Evolutionary conservation across 1,140 invertebrate genomes (phyloP).

Genomic region (Anastrepha obliqua): DNA sequence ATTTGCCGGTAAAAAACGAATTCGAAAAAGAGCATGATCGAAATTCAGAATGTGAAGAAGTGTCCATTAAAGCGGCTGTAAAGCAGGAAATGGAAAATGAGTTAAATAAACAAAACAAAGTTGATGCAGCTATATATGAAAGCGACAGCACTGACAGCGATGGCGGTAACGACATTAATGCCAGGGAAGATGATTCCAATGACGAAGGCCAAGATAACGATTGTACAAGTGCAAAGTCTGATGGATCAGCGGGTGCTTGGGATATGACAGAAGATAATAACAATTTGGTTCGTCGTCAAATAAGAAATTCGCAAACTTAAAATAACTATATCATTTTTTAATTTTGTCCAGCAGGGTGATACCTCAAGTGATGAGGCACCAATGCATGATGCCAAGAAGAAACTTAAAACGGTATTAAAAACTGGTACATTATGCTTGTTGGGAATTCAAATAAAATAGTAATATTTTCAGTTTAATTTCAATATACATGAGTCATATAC

Average conservation of each 20-base stretch:
- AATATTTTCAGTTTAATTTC: slow-evolving; percentile 46
- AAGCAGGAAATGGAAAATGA: slow-evolving; percentile 41
- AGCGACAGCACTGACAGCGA: not conserved
- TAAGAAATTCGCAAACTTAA: not conserved
- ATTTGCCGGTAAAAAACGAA: slow-evolving; percentile 7
- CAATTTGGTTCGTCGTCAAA: not conserved
- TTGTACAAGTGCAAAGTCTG: not conserved
- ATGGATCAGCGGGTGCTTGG: slow-evolving; percentile 10
- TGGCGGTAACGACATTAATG: not conserved
- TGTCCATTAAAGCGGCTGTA: not conserved
- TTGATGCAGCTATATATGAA: slow-evolving; percentile 1
- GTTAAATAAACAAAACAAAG: slow-evolving; percentile 25
- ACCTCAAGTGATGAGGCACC: not conserved
- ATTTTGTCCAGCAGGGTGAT: not conserved
- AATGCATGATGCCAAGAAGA: slow-evolving; percentile 11
- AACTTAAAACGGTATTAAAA: slow-evolving; percentile 12
- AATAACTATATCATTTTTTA: not conserved
- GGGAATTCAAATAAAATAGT: not conserved
- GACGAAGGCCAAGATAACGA: not conserved
- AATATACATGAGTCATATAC: slow-evolving; percentile 9
- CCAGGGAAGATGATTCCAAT: not conserved
- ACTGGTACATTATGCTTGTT: not conserved
- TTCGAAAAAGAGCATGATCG: not conserved
- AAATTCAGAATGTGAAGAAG: slow-evolving; percentile 21
- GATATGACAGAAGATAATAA: slow-evolving; percentile 20